These are phyloP conservation scores for Orius laevigatus DNA, from an alignment of 1,140 invertebrate genomes.

Conservation along the genomic window DNA sequence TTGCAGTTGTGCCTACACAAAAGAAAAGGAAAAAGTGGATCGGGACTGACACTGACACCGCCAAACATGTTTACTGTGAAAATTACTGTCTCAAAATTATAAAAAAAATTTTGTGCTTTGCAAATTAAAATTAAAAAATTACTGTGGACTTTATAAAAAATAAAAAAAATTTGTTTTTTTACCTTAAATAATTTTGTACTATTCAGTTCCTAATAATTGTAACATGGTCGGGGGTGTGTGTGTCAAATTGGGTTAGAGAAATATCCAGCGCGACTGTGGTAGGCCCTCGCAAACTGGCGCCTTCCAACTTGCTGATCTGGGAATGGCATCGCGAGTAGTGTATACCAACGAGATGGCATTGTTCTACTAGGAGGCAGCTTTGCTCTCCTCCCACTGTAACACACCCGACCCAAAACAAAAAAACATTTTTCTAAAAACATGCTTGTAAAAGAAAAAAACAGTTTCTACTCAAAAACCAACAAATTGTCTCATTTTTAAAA, in stretches of 20 bases:
- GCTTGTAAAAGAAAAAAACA: background rate
- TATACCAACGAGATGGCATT: constrained; percentile 69
- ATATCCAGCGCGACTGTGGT: constrained; percentile 61
- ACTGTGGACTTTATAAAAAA: background rate
- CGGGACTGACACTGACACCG: constrained; percentile 14
- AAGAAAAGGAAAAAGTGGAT: background rate
- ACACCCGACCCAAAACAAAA: constrained; percentile 12
- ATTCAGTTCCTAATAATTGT: constrained; percentile 9
- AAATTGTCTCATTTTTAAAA: too few relatives aligned
- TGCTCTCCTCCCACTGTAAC: constrained; percentile 22
- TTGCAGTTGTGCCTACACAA: background rate
- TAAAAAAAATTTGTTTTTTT: constrained; percentile 2
- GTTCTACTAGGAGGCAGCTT: constrained; percentile 27
- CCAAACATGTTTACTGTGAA: constrained; percentile 10
- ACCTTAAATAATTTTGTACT: constrained; percentile 12
- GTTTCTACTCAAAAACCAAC: background rate
- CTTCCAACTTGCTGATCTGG: constrained; percentile 77
- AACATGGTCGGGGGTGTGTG: constrained; percentile 4
- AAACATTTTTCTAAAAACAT: constrained; percentile 2
- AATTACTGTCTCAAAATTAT: background rate
- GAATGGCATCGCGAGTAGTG: constrained; percentile 73
- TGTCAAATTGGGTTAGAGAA: constrained; percentile 50
- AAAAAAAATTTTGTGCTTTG: background rate
- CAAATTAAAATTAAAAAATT: background rate
- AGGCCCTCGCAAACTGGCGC: constrained; percentile 58